Evolutionary conservation across 2,888 invertebrate species (phyloP), one percentile per base, ranked within the genome.

Genomic region (Leptinotarsa rubiginosa): DNA sequence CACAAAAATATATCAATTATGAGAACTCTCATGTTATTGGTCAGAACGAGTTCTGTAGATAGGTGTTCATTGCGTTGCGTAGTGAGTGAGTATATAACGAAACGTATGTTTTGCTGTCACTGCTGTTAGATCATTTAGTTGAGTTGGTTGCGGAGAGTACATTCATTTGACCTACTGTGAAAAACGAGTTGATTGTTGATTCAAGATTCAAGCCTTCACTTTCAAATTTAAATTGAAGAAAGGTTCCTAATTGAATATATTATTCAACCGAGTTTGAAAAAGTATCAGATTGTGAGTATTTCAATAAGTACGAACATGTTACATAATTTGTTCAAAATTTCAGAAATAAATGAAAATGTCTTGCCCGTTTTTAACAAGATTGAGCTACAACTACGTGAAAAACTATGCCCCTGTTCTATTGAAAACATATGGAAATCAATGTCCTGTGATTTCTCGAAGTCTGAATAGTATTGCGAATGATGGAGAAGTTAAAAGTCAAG

Each of bases 351-450:
- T 31, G 65, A 92, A 88, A 85, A 96, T 96, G 96, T 94, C 96
- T 86, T 97, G 96, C 87, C 96, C 96, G 78, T 96, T 97, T 89
- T 89, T 96, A 84, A 94, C 93, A 83, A 93, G 94, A 80, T 89
- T 96, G 78, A 94, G 94, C 84, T 90, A 93, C 80, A 92, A 92
- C 84, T 96, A 94, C 88, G 91, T 96, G 78, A 93, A 94, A 80
- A 96, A 95, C 88, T 95, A 97, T 89, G 94, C 94, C 65, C 89
- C 93, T 59, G 90, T 90, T 71, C 89, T 97, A 81, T 88, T 95
- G 83, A 95, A 95, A 88, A 93, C 92, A 82, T 96, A 95, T 87
- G 94, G 94, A 49, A 92, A 92, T 82, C 93, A 93, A 83, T 97
- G 96, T 84, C 96, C 96, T 7, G 92, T 95, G 25, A 89, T 94